Conservation (phyloP, 2,888 invertebrate species). For the Villa cingulata region DNA sequence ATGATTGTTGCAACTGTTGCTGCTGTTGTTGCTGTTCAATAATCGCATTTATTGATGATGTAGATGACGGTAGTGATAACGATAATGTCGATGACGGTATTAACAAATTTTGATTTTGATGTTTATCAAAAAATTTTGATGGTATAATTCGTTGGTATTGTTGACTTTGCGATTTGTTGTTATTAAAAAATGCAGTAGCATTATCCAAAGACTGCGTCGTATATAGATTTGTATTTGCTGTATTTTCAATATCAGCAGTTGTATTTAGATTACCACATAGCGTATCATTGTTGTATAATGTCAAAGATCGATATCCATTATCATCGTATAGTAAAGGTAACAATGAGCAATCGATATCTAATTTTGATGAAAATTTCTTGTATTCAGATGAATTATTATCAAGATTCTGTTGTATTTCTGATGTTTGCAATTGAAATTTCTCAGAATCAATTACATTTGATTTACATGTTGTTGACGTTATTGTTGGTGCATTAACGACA, state of each 20-base stretch:
- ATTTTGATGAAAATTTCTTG: constrained; percentile 6
- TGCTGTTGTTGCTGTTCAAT: not conserved
- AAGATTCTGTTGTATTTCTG: constrained; percentile 6
- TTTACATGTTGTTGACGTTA: not conserved
- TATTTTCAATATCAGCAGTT: too few species aligned
- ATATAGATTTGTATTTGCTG: too few species aligned
- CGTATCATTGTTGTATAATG: too few species aligned
- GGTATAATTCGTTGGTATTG: not conserved
- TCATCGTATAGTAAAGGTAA: too few species aligned
- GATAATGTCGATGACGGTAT: not conserved
- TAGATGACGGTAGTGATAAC: not conserved
- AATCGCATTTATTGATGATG: not conserved
- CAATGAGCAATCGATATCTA: not conserved
- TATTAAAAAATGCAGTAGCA: not conserved
- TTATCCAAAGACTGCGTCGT: too few species aligned
- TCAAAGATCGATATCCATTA: too few species aligned
- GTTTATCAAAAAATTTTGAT: not conserved
- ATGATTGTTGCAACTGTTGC: not conserved
- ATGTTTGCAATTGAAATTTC: not conserved
- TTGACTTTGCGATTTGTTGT: not conserved
- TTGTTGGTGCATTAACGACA: not conserved
- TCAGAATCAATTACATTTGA: not conserved
- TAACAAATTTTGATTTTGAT: not conserved
- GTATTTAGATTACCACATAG: too few species aligned
- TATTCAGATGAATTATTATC: not conserved